Evolutionary conservation across 2,888 invertebrate genomes (phyloP), one percentile per base, ranked within the genome.

Genomic region (Nebria salina): DNA sequence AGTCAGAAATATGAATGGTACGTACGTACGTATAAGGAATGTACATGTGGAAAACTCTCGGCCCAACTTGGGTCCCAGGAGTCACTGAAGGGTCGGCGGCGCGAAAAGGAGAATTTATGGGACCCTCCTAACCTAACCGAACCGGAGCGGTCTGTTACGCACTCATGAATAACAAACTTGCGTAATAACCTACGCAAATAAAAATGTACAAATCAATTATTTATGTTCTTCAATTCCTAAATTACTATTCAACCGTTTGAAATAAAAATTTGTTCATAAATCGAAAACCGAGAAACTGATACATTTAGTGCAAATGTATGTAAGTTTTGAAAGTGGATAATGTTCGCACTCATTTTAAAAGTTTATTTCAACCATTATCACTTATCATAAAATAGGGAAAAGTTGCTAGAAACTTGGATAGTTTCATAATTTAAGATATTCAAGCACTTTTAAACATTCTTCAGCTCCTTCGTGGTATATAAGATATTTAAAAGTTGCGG

Each of bases 141-240:
- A 20, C 34, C 34, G 34, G 34, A 34, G 34, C 77, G 20, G 76
- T 54, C 64, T 77, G 72, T 72, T 77, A 72, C 77, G 77, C 64
- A 77, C 70, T 72, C 77, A 77, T 77, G 77, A 77, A 77, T 77
- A 77, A 72, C 70, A 72, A 77, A 77, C 77, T 76, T 64, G 77
- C 72, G 43, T 77, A 72, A 64, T 77, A 72, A 64, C 25, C 20
- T 11, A 43, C 15, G 43, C 54, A 72, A 42, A 26, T 72, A 72
- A 54, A 64, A 70, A 77, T 43, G 54, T 54, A 70, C 70, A 77
- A 68, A 77, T 70, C 70, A 25, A 70, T 54, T 54, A 54, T 54
- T 54, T 54, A 54, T 54, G 54, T 54, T 54, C 8, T 11, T 13
- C 11, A 54, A 54, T 54, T 54, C 54, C 2, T 13, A 54, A 13